Percentiles rank a stretch among this genome's conserved stretches.
Conservation (phyloP, 2,113 vertebrate genomes). For the Ellobius talpinus region DNA sequence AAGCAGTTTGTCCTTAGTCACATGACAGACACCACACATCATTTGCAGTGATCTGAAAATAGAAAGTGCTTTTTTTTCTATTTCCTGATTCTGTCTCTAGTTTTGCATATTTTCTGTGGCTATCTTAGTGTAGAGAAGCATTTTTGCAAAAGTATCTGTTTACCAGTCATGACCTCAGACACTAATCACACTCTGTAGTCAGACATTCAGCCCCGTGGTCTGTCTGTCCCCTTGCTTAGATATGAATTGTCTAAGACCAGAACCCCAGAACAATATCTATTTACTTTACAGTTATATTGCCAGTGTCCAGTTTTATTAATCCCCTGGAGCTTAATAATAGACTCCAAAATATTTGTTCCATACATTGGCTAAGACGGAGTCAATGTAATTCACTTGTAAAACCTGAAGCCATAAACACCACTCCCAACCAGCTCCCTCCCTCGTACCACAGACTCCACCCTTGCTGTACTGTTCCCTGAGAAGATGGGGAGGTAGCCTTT, state of each 20-base stretch:
- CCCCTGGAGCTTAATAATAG: neutral
- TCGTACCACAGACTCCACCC: neutral
- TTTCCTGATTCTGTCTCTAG: neutral
- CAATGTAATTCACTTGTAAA: neutral
- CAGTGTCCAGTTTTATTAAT: neutral
- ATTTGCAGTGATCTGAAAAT: neutral
- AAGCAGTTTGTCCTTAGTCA: neutral
- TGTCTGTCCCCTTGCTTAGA: neutral
- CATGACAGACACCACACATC: neutral
- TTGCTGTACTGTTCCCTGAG: neutral
- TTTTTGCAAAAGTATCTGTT: neutral
- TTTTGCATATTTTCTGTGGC: neutral
- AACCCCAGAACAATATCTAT: fast-evolving
- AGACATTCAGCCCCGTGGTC: neutral
- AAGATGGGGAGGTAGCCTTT: neutral
- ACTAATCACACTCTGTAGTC: neutral
- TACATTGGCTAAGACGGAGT: neutral
- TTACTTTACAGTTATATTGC: neutral
- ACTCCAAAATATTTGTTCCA: neutral
- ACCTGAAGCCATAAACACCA: neutral
- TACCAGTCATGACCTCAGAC: neutral
- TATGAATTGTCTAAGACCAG: neutral
- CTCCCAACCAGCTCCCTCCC: fast-evolving
- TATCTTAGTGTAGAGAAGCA: neutral
- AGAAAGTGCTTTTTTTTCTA: neutral